Evolutionary conservation across 2,888 invertebrate species (phyloP).

Genomic region (Xestobium rufovillosum): DNA sequence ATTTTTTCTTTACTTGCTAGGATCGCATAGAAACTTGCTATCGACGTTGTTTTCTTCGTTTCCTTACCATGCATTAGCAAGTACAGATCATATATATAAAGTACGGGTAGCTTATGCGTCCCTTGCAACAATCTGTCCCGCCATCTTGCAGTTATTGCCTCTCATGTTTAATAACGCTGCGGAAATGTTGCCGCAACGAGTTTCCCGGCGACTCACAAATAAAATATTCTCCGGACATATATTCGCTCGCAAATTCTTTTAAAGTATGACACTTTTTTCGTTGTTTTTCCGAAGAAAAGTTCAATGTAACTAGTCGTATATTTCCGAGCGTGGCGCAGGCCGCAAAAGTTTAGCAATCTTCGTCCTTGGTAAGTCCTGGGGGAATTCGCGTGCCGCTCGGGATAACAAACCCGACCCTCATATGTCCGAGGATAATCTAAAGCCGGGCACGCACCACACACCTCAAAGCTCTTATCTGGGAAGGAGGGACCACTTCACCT

Average conservation of each 20-base stretch:
- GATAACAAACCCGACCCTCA: conserved; percentile 33
- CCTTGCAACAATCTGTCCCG: no score
- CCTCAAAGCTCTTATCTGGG: no score
- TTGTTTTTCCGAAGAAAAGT: conserved; percentile 24
- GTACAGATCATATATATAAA: no score
- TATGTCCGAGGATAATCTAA: conserved; percentile 34
- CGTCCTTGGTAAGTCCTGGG: conserved; percentile 26
- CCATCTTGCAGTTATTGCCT: no score
- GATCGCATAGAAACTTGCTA: no score
- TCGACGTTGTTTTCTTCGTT: no score
- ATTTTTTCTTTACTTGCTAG: no score
- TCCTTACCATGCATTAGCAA: no score
- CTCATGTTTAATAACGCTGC: conserved; percentile 19
- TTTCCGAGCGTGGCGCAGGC: conserved; percentile 25
- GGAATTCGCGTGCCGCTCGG: conserved; percentile 28
- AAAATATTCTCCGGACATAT: conserved; percentile 8
- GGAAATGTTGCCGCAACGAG: conserved; percentile 19
- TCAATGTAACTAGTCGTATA: conserved; percentile 27
- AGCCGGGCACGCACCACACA: conserved; percentile 29
- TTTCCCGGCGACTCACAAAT: conserved; percentile 9
- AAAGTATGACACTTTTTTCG: conserved; percentile 11
- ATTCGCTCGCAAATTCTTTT: conserved; percentile 5
- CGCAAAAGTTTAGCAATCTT: conserved; percentile 32
- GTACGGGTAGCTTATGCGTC: no score
- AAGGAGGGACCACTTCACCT: no score